phyloP scores from a whole-genome alignment of 2,797 vertebrate genomes.

The Myioborus melanocephalus region DNA sequence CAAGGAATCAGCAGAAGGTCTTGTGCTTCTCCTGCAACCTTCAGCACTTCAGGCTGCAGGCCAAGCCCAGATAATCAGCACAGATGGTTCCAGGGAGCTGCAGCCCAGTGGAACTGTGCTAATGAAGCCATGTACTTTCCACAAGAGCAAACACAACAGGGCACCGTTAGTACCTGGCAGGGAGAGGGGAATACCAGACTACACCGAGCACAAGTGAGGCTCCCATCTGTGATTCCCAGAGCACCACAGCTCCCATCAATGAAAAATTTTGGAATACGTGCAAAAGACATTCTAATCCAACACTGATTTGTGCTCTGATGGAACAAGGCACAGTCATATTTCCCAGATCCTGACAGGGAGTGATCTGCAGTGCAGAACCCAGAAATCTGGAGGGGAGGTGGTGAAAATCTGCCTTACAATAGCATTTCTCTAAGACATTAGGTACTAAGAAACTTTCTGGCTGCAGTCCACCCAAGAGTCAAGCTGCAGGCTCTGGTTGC shows the following conservation, averaged over 20 bases:
- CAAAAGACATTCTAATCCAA: background rate
- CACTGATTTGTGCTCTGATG: background rate
- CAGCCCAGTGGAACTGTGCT: constrained; percentile 50
- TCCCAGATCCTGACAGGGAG: background rate
- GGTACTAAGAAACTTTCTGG: constrained; percentile 24
- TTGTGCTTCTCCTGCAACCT: constrained; percentile 13
- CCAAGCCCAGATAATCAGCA: constrained; percentile 49
- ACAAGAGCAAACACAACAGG: constrained; percentile 61
- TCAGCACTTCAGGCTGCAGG: constrained; percentile 44
- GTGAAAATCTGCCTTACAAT: constrained; percentile 36
- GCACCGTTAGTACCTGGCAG: constrained; percentile 59
- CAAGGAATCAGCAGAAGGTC: constrained; percentile 41
- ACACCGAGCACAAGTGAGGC: constrained; percentile 11
- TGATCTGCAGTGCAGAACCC: background rate
- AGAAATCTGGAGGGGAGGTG: constrained; percentile 29
- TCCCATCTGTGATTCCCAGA: constrained; percentile 27
- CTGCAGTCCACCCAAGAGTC: constrained; percentile 33
- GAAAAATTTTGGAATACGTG: background rate
- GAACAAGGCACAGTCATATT: background rate
- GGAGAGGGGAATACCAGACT: constrained; percentile 48
- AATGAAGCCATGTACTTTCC: constrained; percentile 66
- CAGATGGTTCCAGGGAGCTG: constrained; percentile 56
- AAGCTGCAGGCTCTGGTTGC: constrained; percentile 44
- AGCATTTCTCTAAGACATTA: constrained; percentile 5
- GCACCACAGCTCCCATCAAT: background rate